Percentiles rank a stretch among this genome's conserved stretches.
phyloP scores from a whole-genome alignment of 1,140 invertebrate species.

The Cyclina sinensis region DNA sequence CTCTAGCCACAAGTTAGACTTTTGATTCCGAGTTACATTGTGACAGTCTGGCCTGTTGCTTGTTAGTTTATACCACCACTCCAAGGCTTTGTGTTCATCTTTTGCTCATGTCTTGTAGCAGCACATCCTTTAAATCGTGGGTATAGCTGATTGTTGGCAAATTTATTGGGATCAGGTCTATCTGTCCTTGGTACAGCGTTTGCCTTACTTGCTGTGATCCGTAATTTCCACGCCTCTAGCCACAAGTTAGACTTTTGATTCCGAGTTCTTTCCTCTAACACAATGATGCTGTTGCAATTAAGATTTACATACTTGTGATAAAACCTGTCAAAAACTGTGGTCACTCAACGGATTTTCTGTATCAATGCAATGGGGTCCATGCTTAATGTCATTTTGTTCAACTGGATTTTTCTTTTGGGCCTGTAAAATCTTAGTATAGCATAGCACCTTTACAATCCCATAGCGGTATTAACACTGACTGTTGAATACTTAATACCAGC shows the following conservation, averaged over 20 bases:
- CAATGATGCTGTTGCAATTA: no score
- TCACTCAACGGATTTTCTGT: no score
- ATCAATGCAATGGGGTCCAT: no score
- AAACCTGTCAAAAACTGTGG: no score
- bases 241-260: neutral
- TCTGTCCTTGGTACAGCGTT: neutral
- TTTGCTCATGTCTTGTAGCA: slow-evolving; percentile 12
- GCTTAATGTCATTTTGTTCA: no score
- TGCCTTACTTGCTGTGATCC: neutral
- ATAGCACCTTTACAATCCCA: no score
- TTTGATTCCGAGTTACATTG: neutral
- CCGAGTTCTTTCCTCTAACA: no score
- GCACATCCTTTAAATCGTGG: slow-evolving; percentile 12
- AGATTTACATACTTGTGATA: no score
- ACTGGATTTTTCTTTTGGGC: no score
- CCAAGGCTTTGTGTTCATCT: neutral
- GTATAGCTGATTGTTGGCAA: slow-evolving; percentile 24
- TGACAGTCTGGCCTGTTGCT: neutral
- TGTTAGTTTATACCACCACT: neutral
- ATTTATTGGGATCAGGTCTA: neutral
- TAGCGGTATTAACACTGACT: no score
- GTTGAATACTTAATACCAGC: no score
- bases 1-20: neutral
- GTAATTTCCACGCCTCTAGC: neutral
- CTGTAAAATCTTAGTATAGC: no score